Evolutionary conservation across 2,797 vertebrate species (phyloP).

Genomic region (Epinephelus awoara): DNA sequence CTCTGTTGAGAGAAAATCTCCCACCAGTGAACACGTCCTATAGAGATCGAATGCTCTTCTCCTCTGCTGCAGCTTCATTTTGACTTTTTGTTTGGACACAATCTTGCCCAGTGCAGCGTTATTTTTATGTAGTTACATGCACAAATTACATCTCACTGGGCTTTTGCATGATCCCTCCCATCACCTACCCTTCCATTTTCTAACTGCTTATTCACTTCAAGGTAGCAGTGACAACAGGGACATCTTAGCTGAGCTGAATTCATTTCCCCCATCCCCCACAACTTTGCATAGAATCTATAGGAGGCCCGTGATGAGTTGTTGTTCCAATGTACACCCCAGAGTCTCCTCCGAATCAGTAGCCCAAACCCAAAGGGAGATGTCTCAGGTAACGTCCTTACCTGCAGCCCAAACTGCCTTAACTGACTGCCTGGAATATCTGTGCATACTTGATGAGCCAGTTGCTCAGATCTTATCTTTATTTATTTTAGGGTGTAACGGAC

Average conservation of each 20-base stretch:
- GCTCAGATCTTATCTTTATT: not conserved
- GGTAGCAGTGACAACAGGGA: constrained; percentile 1
- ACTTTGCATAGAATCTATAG: not conserved
- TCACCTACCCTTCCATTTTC: not conserved
- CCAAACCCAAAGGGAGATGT: not conserved
- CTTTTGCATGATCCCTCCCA: constrained; percentile 4
- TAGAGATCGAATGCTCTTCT: not conserved
- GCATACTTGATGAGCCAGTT: not conserved
- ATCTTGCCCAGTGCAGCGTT: not conserved
- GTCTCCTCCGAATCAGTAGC: not conserved
- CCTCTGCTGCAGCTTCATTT: not conserved
- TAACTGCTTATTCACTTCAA: constrained; percentile 17
- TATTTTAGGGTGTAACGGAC: not conserved
- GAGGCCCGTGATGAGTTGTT: constrained; percentile 13
- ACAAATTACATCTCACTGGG: constrained; percentile 1
- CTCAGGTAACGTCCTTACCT: not conserved
- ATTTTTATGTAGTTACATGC: not conserved
- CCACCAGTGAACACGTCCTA: not conserved
- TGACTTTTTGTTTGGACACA: constrained; percentile 2
- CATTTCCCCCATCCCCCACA: not conserved
- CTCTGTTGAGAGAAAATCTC: not conserved
- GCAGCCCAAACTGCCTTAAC: not conserved
- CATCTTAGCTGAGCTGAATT: not conserved
- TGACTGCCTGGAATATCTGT: not conserved
- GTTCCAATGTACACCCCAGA: not conserved